Conservation (phyloP, 2,113 vertebrate species). For the Cyphomyrus plagiostoma region DNA sequence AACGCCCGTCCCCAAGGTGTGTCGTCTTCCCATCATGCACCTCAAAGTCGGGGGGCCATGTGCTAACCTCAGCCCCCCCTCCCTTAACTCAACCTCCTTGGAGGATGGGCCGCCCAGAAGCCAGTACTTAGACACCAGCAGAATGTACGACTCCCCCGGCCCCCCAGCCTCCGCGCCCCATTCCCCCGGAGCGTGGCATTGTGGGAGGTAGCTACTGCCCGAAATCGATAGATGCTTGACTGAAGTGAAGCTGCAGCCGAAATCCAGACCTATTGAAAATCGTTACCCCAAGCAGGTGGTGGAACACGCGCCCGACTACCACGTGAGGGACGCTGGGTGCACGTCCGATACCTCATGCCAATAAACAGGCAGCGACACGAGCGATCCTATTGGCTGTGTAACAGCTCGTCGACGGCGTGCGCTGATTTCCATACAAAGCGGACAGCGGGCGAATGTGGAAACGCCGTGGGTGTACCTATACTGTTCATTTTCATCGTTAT, state of each 20-base stretch:
- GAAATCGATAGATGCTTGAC: slow-evolving; percentile 25
- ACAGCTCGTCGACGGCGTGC: neutral
- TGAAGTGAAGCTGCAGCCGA: slow-evolving; percentile 47
- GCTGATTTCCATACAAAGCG: neutral
- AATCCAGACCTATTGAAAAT: slow-evolving; percentile 65
- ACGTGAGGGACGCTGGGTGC: neutral
- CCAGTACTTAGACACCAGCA: neutral
- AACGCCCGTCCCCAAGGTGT: neutral
- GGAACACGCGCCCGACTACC: neutral
- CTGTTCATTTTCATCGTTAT: neutral
- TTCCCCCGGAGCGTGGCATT: neutral
- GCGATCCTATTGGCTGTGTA: neutral
- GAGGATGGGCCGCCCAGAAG: neutral
- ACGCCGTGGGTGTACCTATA: neutral
- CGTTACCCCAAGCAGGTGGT: slow-evolving; percentile 38
- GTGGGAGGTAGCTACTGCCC: neutral
- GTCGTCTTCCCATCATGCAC: neutral
- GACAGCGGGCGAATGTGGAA: neutral
- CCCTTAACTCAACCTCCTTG: neutral
- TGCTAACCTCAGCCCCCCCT: neutral
- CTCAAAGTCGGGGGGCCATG: neutral
- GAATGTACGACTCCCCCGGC: neutral
- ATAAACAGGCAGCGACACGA: slow-evolving; percentile 9
- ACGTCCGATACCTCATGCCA: neutral
- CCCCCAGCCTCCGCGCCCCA: neutral